Evolutionary conservation across 2,113 vertebrate species (phyloP).

Genomic region (Glaucidium brasilianum): DNA sequence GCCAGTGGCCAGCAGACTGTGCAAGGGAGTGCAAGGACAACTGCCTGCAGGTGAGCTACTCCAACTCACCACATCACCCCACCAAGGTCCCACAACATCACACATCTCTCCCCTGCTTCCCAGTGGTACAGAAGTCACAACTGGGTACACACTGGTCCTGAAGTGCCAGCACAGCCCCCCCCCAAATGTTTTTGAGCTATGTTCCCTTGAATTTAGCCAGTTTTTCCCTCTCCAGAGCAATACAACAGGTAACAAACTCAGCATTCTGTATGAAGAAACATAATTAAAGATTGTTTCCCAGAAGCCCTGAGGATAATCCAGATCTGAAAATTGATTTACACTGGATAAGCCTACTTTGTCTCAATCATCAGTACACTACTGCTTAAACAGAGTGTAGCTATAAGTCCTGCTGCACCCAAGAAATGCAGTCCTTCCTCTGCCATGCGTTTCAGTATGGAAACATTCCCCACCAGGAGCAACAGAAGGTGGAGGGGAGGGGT

Average conservation of each 20-base stretch:
- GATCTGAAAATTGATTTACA: background rate
- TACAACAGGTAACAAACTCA: fast-evolving
- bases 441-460: background rate
- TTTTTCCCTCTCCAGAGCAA: background rate
- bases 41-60: fast-evolving
- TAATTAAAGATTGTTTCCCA: background rate
- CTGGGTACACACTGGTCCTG: fast-evolving
- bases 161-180: background rate
- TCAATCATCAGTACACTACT: fast-evolving
- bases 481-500: background rate
- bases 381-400: background rate
- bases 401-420: background rate
- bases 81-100: background rate
- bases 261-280: background rate
- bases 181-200: background rate
- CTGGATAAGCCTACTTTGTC: background rate
- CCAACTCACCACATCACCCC: fast-evolving
- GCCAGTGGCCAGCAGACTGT: background rate
- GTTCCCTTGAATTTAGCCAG: background rate
- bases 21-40: background rate
- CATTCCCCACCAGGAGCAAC: background rate
- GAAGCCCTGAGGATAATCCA: background rate
- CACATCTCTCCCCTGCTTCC: background rate
- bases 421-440: background rate
- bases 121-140: background rate